Evolutionary conservation across 2,797 vertebrate species (phyloP), one percentile per base, ranked within the genome.

Genomic region (Falco cherrug): DNA sequence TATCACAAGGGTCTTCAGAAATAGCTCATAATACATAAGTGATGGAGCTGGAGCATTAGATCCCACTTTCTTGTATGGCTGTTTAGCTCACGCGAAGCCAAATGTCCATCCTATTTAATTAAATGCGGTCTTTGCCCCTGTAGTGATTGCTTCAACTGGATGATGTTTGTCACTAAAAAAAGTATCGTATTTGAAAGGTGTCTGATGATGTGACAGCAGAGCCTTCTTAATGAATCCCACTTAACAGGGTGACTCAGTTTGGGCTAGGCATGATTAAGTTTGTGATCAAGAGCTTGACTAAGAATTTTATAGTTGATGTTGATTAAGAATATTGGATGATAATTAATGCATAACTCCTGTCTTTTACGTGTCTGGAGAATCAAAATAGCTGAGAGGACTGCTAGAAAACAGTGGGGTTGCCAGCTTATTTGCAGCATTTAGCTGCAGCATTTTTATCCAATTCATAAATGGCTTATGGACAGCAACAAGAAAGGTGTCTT

Each of bases 221-320:
- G 63, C 45, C 76, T 75, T 24, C 63, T 84, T 94, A 93, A 97
- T 97, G 92, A 97, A 47, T 24, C 81, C 83, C 70, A 88, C 91
- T 96, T 94, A 94, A 84, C 84, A 35, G 89, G 76, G 51, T 87
- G 90, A 93, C 94, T 86, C 95, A 85, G 92, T 95, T 92, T 93
- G 92, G 90, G 82, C 90, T 94, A 84, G 93, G 89, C 92, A 73
- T 96, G 97, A 97, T 96, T 96, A 92, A 96, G 90, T 94, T 94
- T 95, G 89, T 97, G 96, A 97, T 96, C 94, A 92, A 96, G 94
- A 86, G 95, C 94, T 51, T 69, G 93, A 85, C 86, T 76, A 71
- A 85, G 87, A 95, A 92, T 95, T 92, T 96, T 81, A 29, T 84
- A 86, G 92, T 73, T 95, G 88, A 81, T 94, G 94, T 95, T 97